Conservation (phyloP, 2,797 vertebrate species). For the Lithobates sylvaticus region DNA sequence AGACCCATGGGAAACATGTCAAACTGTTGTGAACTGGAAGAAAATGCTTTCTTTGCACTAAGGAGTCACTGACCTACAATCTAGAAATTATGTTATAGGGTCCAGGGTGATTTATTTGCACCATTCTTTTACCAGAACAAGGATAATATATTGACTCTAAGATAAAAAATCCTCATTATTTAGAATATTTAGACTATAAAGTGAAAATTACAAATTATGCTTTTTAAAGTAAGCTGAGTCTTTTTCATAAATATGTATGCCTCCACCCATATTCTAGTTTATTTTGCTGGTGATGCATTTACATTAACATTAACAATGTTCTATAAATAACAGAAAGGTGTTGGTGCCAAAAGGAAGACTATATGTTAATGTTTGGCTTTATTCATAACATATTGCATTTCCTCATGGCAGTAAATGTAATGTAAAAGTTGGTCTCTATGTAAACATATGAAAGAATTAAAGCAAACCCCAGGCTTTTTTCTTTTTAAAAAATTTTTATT, state of each 20-base stretch:
- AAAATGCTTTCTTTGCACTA: conserved; percentile 74
- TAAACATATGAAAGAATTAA: too few relatives aligned
- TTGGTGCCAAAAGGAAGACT: not conserved
- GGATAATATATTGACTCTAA: conserved; percentile 34
- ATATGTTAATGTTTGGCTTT: not conserved
- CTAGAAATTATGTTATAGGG: conserved; percentile 57
- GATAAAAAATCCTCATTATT: conserved; percentile 32
- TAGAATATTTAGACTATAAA: not conserved
- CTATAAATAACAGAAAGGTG: not conserved
- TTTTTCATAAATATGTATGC: not conserved
- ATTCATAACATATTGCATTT: not conserved
- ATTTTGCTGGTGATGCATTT: too few relatives aligned
- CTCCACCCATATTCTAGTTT: not conserved
- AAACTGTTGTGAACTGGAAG: conserved; percentile 67
- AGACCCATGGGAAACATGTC: conserved; percentile 74
- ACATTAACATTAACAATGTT: too few relatives aligned
- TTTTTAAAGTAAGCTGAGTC: not conserved
- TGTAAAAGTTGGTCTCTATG: not conserved
- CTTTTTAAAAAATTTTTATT: too few relatives aligned
- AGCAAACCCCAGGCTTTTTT: too few relatives aligned
- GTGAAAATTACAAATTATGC: not conserved
- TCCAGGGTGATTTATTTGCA: conserved; percentile 51
- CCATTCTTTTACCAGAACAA: conserved; percentile 23
- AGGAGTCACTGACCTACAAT: conserved; percentile 65
- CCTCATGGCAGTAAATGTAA: not conserved